Base-by-base conservation (phyloP, 2,888 invertebrate species). In the Phalangium opilio region DNA sequence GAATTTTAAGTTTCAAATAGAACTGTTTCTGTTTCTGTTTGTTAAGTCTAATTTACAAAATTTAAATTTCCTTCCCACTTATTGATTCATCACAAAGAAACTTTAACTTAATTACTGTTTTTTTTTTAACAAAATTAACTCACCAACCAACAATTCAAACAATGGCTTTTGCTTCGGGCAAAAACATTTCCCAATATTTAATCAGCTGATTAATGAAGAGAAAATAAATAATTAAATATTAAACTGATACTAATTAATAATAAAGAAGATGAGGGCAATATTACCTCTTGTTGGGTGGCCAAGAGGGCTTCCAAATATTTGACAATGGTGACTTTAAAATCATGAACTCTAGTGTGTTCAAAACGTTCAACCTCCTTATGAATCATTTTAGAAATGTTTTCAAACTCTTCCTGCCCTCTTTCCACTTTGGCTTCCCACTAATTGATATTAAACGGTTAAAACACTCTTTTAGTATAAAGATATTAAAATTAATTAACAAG, bases 351-450 rank as follows among this genome's bases (percentile, higher is more conserved):
- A 55, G 80, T 76, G 54, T 81, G 75, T 66, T 95, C 95, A 70
- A 91, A 95, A 45, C 86, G 75, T 59, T 87, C 87, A 67, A 95
- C 75, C 69, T 96, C 95, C 57, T 83, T 83, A 64, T 90, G 86
- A 56, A 96, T 91, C 70, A 85, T 86, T 58, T 80, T 79, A 2
- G 87, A 95, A 63, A 93, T 93, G 62, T 82, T 81, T 65, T 95
- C 89, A 68, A 96, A 96, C 63, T 91, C 93, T 59, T 87, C 84
- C 65, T 95, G 89, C 1, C 91, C 86, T 54, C 91, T 78, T 61
- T 93, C 91, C n/a, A 95, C 91, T 70, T 91, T 91, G 1, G 83
- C 74, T 66, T 93, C 90, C 91, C 90, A 90, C 82, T 89, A 62
- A 41, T 59, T 56, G 12, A 41, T 47, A 44, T 32, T 2, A 21